A percentile compares a stretch with the other conserved stretches of the same genome.
Evolutionary conservation across 2,113 vertebrate genomes (phyloP).

Genomic region (Cyanoramphus novaezelandiae): DNA sequence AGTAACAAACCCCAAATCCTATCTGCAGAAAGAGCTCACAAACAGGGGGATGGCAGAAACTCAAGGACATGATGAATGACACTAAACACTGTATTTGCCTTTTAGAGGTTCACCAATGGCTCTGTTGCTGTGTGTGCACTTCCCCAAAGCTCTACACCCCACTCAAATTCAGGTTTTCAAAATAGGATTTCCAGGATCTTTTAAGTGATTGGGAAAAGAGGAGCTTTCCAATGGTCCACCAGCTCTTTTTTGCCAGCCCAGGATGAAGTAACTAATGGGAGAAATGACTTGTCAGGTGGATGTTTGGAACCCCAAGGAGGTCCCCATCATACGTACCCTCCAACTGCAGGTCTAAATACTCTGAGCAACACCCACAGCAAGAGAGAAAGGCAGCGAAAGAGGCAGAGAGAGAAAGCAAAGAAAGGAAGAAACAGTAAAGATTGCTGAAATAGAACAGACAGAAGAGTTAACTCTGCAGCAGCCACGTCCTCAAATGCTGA

Average conservation of each 20-base stretch:
- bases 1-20: background rate
- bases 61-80: background rate
- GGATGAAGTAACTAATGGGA: background rate
- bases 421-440: slow-evolving; percentile 17
- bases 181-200: background rate
- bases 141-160: background rate
- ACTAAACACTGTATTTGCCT: background rate
- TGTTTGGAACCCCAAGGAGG: slow-evolving; percentile 16
- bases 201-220: no score
- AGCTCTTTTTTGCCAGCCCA: background rate
- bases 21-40: background rate
- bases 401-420: background rate
- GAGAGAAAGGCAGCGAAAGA: background rate
- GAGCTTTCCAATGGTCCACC: background rate
- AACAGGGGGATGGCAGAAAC: background rate
- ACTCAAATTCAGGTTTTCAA: fast-evolving
- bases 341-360: slow-evolving; percentile 63
- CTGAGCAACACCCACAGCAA: slow-evolving; percentile 60
- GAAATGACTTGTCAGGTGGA: slow-evolving; percentile 15
- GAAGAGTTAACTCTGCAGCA: background rate
- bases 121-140: background rate
- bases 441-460: background rate
- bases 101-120: fast-evolving
- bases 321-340: slow-evolving; percentile 55
- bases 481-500: fast-evolving